phyloP scores from a whole-genome alignment of 2,797 vertebrate genomes.

The Semaprochilodus insignis region DNA sequence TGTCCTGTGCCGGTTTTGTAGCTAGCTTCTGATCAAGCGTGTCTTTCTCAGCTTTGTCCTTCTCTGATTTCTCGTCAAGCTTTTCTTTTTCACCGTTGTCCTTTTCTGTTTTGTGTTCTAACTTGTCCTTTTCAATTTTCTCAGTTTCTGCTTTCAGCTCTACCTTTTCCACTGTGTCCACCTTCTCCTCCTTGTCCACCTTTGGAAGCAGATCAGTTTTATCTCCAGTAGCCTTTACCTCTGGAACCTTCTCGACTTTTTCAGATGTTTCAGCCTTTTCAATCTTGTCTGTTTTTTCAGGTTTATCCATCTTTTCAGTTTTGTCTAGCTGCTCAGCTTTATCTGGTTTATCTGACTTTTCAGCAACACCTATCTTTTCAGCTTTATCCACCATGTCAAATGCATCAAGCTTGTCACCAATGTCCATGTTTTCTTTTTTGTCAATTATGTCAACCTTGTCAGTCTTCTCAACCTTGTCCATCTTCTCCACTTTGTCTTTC shows the following conservation, averaged over 20 bases:
- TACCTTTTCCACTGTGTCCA: conserved; percentile 38
- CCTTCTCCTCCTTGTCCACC: conserved; percentile 54
- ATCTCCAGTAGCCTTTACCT: conserved; percentile 47
- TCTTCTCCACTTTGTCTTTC: conserved; percentile 53
- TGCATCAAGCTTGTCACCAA: conserved; percentile 54
- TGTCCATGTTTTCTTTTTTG: conserved; percentile 61
- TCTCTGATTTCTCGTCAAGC: conserved; percentile 24
- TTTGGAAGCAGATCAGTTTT: conserved; percentile 49
- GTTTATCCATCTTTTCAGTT: conserved; percentile 49
- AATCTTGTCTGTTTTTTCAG: conserved; percentile 48
- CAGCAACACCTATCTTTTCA: conserved; percentile 12
- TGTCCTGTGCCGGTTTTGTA: conserved; percentile 37
- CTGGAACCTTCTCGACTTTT: conserved; percentile 58
- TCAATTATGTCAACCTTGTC: conserved; percentile 47
- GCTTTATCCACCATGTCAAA: conserved; percentile 48
- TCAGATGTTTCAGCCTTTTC: conserved; percentile 35
- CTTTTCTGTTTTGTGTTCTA: conserved; percentile 41
- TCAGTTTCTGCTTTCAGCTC: conserved; percentile 41
- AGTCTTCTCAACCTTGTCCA: conserved; percentile 36
- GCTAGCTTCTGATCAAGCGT: conserved; percentile 9
- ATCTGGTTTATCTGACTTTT: conserved; percentile 45
- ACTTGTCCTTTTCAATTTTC: conserved; percentile 42
- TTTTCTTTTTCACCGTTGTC: conserved; percentile 38
- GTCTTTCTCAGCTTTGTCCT: conserved; percentile 42
- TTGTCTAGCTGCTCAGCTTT: conserved; percentile 55